Conservation (phyloP, 2,797 vertebrate species). For the Pelodytes ibericus region DNA sequence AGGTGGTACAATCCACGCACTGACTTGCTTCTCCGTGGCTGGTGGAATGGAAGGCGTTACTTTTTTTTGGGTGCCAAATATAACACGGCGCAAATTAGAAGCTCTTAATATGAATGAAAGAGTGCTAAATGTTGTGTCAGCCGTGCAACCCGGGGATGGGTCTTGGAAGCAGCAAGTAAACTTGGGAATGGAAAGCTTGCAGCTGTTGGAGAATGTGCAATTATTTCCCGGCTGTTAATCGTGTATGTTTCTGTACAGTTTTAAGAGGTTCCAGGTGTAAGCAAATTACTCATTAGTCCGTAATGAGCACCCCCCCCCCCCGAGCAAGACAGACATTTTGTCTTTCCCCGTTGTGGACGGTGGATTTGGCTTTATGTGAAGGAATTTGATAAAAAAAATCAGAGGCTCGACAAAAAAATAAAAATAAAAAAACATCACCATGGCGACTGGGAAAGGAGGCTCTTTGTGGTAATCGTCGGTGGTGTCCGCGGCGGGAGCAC, state of each 20-base stretch:
- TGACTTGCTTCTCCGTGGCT: conserved; percentile 61
- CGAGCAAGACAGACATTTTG: conserved; percentile 61
- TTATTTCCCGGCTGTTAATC: conserved; percentile 63
- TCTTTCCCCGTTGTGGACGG: too few species aligned
- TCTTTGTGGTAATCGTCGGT: too few species aligned
- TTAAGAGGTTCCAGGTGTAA: conserved; percentile 64
- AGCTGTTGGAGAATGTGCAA: conserved; percentile 40
- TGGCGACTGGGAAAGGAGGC: too few species aligned
- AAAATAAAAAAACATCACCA: too few species aligned
- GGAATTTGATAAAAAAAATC: too few species aligned
- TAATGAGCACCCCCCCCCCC: conserved; percentile 62
- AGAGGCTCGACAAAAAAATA: too few species aligned
- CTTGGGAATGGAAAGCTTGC: conserved; percentile 53
- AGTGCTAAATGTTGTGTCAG: too few species aligned
- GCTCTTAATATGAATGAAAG: conserved; percentile 64
- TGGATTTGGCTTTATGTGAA: too few species aligned
- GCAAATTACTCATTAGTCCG: conserved; percentile 67
- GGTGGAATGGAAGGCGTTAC: conserved; percentile 62
- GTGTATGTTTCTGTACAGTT: conserved; percentile 65
- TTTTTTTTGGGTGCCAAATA: conserved; percentile 48
- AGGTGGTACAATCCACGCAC: conserved; percentile 63
- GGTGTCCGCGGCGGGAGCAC: too few species aligned
- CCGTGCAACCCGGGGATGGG: conserved; percentile 60
- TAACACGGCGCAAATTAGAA: conserved; percentile 61
- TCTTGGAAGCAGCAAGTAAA: conserved; percentile 31